Conservation (phyloP, 2,888 invertebrate genomes). For the Danaus chrysippus region DNA sequence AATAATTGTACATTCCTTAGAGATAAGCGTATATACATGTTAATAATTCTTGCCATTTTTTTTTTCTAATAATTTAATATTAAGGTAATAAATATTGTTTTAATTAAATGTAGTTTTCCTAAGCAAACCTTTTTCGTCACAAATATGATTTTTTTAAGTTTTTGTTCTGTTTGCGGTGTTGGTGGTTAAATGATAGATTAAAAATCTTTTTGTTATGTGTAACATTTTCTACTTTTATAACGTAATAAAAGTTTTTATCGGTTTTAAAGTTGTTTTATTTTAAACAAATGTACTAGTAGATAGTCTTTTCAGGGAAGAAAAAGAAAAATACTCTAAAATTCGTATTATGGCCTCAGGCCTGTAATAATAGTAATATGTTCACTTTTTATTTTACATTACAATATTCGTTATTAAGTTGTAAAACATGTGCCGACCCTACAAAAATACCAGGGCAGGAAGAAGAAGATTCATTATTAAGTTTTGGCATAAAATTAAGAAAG, state of each 20-base stretch:
- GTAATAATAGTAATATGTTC: too few relatives aligned
- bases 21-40: neutral
- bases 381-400: too few relatives aligned
- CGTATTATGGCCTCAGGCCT: too few relatives aligned
- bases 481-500: too few relatives aligned
- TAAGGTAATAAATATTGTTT: too few relatives aligned
- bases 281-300: neutral
- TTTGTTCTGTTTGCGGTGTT: constrained; percentile 1
- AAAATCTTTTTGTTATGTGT: neutral
- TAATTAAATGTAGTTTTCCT: neutral
- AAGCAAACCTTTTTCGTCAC: neutral
- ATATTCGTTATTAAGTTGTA: too few relatives aligned
- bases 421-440: too few relatives aligned
- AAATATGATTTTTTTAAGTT: neutral
- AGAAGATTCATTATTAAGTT: too few relatives aligned
- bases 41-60: neutral
- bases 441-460: too few relatives aligned
- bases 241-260: neutral
- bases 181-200: neutral
- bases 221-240: neutral
- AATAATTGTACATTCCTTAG: neutral
- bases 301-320: neutral
- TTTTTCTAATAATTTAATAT: neutral
- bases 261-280: neutral
- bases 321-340: neutral